phyloP scores from a whole-genome alignment of 2,888 invertebrate genomes.

The Meloe dianella region DNA sequence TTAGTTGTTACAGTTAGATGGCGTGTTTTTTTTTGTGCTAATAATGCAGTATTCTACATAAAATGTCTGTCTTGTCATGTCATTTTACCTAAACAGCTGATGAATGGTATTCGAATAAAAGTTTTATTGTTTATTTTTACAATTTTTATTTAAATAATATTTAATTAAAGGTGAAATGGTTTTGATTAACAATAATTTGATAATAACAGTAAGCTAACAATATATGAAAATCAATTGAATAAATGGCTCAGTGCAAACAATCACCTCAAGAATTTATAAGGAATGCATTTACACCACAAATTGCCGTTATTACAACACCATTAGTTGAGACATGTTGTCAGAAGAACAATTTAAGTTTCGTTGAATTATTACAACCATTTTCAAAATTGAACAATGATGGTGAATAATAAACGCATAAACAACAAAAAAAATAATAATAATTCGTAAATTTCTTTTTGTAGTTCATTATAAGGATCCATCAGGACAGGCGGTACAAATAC shows the following conservation, averaged over 20 bases:
- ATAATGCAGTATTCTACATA: conserved; percentile 12
- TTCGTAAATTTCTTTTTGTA: too few species aligned
- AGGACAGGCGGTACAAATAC: conserved; percentile 73
- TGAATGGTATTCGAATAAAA: conserved; percentile 16
- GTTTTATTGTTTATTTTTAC: conserved; percentile 20
- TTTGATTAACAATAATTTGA: background rate
- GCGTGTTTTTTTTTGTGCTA: background rate
- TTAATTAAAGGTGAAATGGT: conserved; percentile 9
- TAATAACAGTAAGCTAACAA: background rate
- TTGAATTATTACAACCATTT: conserved; percentile 91
- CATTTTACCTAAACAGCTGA: conserved; percentile 30
- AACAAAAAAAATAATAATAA: too few species aligned
- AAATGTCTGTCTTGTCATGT: conserved; percentile 7
- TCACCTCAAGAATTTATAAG: conserved; percentile 87
- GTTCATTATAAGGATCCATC: conserved; percentile 86
- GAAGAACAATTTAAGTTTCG: conserved; percentile 90
- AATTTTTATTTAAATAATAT: background rate
- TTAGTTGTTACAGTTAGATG: background rate
- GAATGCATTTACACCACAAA: conserved; percentile 86
- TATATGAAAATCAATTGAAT: conserved; percentile 40
- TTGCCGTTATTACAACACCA: conserved; percentile 84
- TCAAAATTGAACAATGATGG: conserved; percentile 77
- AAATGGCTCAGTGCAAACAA: conserved; percentile 67
- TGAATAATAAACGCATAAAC: conserved; percentile 56
- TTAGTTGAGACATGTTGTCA: conserved; percentile 84